Evolutionary conservation across 1,140 invertebrate genomes (phyloP).

Genomic region (Nomia melanderi): DNA sequence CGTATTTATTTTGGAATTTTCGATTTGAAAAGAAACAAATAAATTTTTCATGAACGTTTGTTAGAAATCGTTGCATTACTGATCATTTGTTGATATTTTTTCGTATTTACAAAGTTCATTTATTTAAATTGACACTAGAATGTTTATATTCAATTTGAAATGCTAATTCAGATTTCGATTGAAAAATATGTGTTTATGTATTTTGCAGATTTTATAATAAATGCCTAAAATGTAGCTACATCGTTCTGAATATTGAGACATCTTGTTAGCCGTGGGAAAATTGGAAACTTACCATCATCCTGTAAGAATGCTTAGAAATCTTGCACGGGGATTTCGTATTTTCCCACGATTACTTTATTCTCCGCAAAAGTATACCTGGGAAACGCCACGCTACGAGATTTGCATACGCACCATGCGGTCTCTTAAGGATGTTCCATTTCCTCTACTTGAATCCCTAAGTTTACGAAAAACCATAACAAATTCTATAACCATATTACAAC

Average conservation of each 20-base stretch:
- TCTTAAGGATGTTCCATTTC: background rate
- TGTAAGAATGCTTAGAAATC: background rate
- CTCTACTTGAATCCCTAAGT: background rate
- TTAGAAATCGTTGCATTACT: too few relatives aligned
- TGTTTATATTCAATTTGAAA: too few relatives aligned
- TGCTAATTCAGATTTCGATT: too few relatives aligned
- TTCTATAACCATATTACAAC: background rate
- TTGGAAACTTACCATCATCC: background rate
- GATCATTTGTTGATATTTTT: too few relatives aligned
- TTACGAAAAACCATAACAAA: background rate
- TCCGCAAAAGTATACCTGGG: slow-evolving; percentile 12
- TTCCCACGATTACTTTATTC: slow-evolving; percentile 22
- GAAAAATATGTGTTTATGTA: too few relatives aligned
- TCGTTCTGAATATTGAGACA: background rate
- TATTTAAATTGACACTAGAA: too few relatives aligned
- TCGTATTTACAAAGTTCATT: too few relatives aligned
- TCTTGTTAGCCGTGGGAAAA: background rate
- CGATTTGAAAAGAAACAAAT: too few relatives aligned
- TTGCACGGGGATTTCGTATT: slow-evolving; percentile 20
- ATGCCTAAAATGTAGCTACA: too few relatives aligned
- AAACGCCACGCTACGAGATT: background rate
- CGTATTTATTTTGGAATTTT: too few relatives aligned
- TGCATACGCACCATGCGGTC: background rate
- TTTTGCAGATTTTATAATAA: too few relatives aligned
- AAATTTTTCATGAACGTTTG: too few relatives aligned